These are phyloP conservation scores for Etia nguti DNA, from an alignment of 2,113 vertebrate genomes.

Conservation along the genomic window DNA sequence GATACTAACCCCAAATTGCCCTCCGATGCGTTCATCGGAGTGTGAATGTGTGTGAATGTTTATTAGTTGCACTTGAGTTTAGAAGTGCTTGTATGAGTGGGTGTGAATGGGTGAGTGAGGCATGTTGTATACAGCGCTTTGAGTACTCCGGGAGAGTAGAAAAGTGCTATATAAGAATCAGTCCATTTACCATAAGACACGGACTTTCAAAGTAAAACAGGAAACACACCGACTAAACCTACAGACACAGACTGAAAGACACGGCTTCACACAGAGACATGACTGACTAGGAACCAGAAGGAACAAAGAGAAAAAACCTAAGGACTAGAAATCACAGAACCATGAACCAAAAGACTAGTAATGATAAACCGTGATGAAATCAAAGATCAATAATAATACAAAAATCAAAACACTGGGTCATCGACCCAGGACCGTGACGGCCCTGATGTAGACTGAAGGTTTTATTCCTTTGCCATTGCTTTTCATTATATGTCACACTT, in stretches of 20 bases:
- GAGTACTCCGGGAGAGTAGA: too few species aligned
- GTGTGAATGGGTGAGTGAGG: too few species aligned
- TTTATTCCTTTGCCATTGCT: not conserved
- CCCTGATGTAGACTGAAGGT: not conserved
- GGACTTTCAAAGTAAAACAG: not conserved
- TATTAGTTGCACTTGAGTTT: too few species aligned
- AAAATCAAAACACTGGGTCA: not conserved
- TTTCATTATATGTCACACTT: not conserved
- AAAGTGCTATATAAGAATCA: too few species aligned
- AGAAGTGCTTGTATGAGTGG: too few species aligned
- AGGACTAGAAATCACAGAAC: rapidly evolving
- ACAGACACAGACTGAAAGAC: not conserved
- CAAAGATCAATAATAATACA: not conserved
- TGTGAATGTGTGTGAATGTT: too few species aligned
- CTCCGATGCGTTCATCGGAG: too few species aligned
- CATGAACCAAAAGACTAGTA: not conserved
- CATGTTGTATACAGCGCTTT: too few species aligned
- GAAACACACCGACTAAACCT: not conserved
- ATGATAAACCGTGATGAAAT: not conserved
- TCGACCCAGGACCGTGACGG: rapidly evolving
- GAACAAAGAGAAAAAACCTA: rapidly evolving
- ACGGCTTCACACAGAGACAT: not conserved
- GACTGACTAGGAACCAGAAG: rapidly evolving
- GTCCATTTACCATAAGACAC: too few species aligned
- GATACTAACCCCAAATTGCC: too few species aligned